Evolutionary conservation across 1,140 invertebrate genomes (phyloP).

Genomic region (Zaprionus capensis): DNA sequence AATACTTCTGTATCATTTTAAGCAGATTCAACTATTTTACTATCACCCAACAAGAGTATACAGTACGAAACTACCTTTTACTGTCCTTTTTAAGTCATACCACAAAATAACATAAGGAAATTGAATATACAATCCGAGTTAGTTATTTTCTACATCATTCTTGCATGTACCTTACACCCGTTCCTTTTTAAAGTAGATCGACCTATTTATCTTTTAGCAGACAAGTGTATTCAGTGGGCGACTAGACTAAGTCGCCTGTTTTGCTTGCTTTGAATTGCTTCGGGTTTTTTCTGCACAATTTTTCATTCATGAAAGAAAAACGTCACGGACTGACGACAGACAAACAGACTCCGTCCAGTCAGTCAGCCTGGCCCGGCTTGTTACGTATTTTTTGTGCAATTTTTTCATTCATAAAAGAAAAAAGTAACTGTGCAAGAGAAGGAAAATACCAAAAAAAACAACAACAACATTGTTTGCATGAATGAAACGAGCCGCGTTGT

Average conservation of each 20-base stretch:
- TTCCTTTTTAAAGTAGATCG: neutral
- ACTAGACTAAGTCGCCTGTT: neutral
- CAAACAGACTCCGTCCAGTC: constrained; percentile 37
- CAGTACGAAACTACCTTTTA: too few relatives aligned
- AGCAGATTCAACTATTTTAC: too few relatives aligned
- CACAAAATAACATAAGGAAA: too few relatives aligned
- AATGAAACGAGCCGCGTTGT: constrained; percentile 36
- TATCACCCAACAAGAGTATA: too few relatives aligned
- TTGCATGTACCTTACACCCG: too few relatives aligned
- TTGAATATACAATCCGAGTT: too few relatives aligned
- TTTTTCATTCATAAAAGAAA: constrained; percentile 67
- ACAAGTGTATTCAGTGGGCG: constrained; percentile 4
- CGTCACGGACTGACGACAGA: constrained; percentile 50
- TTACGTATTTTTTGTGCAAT: constrained; percentile 52
- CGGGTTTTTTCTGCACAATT: constrained; percentile 42
- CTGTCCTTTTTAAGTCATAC: too few relatives aligned
- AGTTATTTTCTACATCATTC: too few relatives aligned
- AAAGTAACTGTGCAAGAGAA: constrained; percentile 7
- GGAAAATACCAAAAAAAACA: constrained; percentile 17
- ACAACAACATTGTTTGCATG: constrained; percentile 27
- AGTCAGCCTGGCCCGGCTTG: constrained; percentile 8
- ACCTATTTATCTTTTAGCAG: neutral
- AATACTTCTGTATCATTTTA: too few relatives aligned
- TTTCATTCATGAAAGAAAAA: constrained; percentile 57
- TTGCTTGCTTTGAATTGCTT: constrained; percentile 24